Percentiles rank a stretch among this genome's conserved stretches.
Conservation (phyloP, 2,797 vertebrate species). For the Molossus molossus region DNA sequence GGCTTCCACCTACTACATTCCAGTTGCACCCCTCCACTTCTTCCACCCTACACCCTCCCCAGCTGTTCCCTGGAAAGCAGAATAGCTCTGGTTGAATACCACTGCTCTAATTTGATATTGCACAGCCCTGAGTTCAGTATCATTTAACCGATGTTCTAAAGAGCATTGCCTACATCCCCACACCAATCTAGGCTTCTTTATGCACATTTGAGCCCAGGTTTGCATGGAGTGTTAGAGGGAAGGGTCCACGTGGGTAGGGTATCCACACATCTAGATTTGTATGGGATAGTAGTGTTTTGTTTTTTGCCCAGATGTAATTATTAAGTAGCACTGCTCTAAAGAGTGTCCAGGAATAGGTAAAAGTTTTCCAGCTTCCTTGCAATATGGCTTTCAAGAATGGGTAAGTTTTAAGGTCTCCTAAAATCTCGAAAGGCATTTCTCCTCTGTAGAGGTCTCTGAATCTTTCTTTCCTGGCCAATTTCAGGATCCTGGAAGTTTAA, state of each 20-base stretch:
- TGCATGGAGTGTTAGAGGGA: neutral
- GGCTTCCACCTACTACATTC: neutral
- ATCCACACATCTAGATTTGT: neutral
- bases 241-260: neutral
- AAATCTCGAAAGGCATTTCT: constrained; percentile 4
- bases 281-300: neutral
- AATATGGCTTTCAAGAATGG: neutral
- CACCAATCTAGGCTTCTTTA: neutral
- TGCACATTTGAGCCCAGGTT: neutral
- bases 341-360: neutral
- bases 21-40: neutral
- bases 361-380: neutral
- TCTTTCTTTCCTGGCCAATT: constrained; percentile 1
- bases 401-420: constrained; percentile 27
- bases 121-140: neutral
- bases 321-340: constrained; percentile 21
- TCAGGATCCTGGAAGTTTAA: neutral
- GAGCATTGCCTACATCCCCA: neutral
- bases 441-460: neutral
- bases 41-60: neutral
- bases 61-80: neutral
- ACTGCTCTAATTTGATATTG: neutral
- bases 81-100: constrained; percentile 14
- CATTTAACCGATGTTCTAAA: neutral
- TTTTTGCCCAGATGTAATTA: neutral